Conservation (phyloP, 1,140 invertebrate species). For the Drosophila arizonae region DNA sequence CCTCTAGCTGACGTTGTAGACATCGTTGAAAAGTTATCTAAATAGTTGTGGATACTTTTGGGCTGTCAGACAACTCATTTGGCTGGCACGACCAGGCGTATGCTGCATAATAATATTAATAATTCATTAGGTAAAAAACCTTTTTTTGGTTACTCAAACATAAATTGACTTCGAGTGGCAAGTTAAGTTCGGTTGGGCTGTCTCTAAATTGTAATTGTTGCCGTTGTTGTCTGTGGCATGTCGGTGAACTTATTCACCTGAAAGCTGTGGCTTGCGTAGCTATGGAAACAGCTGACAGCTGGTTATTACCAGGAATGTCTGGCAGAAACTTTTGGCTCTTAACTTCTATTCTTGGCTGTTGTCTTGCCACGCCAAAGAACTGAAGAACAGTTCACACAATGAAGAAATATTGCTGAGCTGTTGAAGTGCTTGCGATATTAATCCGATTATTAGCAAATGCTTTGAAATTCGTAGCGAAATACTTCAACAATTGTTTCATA, state of each 20-base stretch:
- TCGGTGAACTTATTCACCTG: slow-evolving; percentile 37
- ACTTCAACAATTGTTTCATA: neutral
- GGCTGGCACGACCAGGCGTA: slow-evolving; percentile 22
- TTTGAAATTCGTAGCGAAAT: neutral
- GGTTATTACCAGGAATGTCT: slow-evolving; percentile 13
- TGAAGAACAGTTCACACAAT: no score
- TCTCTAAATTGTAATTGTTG: neutral
- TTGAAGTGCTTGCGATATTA: no score
- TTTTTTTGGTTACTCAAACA: slow-evolving; percentile 1
- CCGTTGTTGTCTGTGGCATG: slow-evolving; percentile 21
- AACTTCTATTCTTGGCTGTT: neutral
- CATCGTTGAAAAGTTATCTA: slow-evolving; percentile 18
- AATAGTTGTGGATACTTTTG: slow-evolving; percentile 47
- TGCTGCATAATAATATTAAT: slow-evolving; percentile 41
- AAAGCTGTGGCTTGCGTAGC: slow-evolving; percentile 33
- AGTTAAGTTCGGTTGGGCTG: slow-evolving; percentile 24
- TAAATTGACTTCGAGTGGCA: slow-evolving; percentile 51
- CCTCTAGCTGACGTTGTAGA: no score
- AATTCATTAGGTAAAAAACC: slow-evolving; percentile 50
- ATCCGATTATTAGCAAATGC: neutral
- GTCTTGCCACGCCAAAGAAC: neutral
- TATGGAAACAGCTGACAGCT: slow-evolving; percentile 46
- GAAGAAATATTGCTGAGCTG: no score
- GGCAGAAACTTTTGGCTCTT: slow-evolving; percentile 33
- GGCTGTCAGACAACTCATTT: slow-evolving; percentile 19